Base-by-base conservation (phyloP, 2,113 vertebrate species). In the Rhabdomys dilectus region DNA sequence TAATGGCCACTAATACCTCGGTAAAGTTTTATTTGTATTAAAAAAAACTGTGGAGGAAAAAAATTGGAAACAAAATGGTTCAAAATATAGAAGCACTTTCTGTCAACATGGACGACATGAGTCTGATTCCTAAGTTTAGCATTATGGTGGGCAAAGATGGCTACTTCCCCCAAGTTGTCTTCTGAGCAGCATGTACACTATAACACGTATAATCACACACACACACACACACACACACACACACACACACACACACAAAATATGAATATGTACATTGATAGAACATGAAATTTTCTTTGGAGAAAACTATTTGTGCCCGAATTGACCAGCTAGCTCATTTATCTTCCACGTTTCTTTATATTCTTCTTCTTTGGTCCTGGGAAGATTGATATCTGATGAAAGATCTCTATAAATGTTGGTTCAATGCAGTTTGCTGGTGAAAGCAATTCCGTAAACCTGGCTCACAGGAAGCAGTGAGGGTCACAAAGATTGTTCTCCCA, bases 381-480 rank as follows among this genome's bases (percentile, higher is more conserved):
- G 17, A 91, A 53, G 22, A 92, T 11, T 24, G 3, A 7, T 45
- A 84, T 42, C 58, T 70, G 9, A 12, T 24, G 3, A 75, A 16
- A 86, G 42, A 0, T 34, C 5, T 1, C 0, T 53, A 48, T 34
- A 62, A 93, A 88, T n/a, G 0, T 19, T 24, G 2, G 5, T 78
- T 8, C 0, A 2, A 5, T 34, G 0, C 17, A 51, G 42, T 34
- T 51, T 75, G 1, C 26, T n/a, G 19, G 10, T 73, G 12, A 31
- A 19, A 1, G 58, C 16, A 34, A 24, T 3, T 60, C 2, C 6
- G 1, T 36, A 53, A 48, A 8, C 7, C 22, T 66, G 51, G 7
- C 3, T 78, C 39, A 7, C 60, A 51, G 42, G 16, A 75, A 2
- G 16, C 21, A 31, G 1, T 3, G 60, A 82, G 1, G 0, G 5